phyloP scores from a whole-genome alignment of 2,888 invertebrate species.

The Prosopocoilus inquinatus region DNA sequence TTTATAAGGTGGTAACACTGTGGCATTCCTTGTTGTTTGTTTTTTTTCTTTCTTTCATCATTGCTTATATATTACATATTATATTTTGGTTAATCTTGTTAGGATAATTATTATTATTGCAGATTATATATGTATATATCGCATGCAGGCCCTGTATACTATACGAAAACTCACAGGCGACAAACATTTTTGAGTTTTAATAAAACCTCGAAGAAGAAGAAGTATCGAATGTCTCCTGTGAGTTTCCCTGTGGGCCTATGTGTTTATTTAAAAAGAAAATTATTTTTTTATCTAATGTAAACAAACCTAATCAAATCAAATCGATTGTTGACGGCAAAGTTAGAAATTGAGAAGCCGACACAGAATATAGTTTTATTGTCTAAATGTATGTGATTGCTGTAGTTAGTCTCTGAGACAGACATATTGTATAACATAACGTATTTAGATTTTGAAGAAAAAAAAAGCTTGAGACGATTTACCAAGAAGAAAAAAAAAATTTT shows the following conservation, averaged over 20 bases:
- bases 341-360: conserved; percentile 38
- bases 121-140: too few relatives aligned
- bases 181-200: too few relatives aligned
- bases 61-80: background rate
- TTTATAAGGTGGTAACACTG: conserved; percentile 28
- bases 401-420: conserved; percentile 24
- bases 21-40: conserved; percentile 40
- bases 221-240: too few relatives aligned
- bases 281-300: conserved; percentile 25
- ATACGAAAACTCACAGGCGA: too few relatives aligned
- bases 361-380: conserved; percentile 43
- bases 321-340: conserved; percentile 42
- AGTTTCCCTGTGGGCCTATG: too few relatives aligned
- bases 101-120: too few relatives aligned
- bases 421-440: background rate
- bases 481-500: background rate
- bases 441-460: background rate
- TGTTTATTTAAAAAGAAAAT: conserved; percentile 12
- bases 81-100: too few relatives aligned
- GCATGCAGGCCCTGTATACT: too few relatives aligned
- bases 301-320: background rate
- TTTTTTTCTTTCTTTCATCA: background rate
- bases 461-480: background rate
- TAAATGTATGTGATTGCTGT: conserved; percentile 47
- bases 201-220: too few relatives aligned